Evolutionary conservation across 2,888 invertebrate genomes (phyloP).

Genomic region (Arenicola marina): DNA sequence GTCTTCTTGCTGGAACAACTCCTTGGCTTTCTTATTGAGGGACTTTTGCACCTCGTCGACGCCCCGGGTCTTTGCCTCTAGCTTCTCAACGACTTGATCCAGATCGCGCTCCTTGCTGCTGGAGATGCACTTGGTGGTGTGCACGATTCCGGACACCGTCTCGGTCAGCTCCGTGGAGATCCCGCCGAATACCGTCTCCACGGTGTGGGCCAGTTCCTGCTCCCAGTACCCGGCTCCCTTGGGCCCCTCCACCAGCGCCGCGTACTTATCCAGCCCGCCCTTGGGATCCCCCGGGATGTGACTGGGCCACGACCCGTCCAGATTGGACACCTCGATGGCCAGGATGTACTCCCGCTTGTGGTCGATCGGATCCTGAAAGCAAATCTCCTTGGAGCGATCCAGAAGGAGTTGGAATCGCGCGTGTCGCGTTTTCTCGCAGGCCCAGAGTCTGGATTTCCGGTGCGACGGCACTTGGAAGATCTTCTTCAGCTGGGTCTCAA

Average conservation of each 20-base stretch:
- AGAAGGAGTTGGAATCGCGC: constrained; percentile 25
- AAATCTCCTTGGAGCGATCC: constrained; percentile 24
- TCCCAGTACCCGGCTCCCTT: constrained; percentile 21
- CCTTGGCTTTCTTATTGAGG: constrained; percentile 2
- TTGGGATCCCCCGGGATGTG: constrained; percentile 26
- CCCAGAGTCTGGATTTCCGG: constrained; percentile 29
- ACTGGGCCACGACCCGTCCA: constrained; percentile 28
- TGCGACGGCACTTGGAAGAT: constrained; percentile 26
- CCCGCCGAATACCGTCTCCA: constrained; percentile 24
- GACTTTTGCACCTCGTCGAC: neutral
- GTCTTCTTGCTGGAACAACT: constrained; percentile 18
- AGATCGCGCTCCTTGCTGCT: constrained; percentile 21
- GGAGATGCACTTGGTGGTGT: constrained; percentile 27
- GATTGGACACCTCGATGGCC: constrained; percentile 27
- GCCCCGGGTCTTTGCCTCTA: constrained; percentile 9
- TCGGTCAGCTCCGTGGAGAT: constrained; percentile 25
- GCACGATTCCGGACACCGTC: constrained; percentile 28
- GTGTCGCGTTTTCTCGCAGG: constrained; percentile 27
- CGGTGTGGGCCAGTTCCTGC: constrained; percentile 22
- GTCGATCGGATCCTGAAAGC: constrained; percentile 23
- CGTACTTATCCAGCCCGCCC: constrained; percentile 22
- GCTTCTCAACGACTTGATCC: constrained; percentile 11
- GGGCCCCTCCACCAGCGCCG: constrained; percentile 5
- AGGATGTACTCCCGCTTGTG: constrained; percentile 27
- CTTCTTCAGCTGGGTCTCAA: constrained; percentile 31